Evolutionary conservation across 2,113 vertebrate species (phyloP).

Genomic region (Pomatostomus ruficeps): DNA sequence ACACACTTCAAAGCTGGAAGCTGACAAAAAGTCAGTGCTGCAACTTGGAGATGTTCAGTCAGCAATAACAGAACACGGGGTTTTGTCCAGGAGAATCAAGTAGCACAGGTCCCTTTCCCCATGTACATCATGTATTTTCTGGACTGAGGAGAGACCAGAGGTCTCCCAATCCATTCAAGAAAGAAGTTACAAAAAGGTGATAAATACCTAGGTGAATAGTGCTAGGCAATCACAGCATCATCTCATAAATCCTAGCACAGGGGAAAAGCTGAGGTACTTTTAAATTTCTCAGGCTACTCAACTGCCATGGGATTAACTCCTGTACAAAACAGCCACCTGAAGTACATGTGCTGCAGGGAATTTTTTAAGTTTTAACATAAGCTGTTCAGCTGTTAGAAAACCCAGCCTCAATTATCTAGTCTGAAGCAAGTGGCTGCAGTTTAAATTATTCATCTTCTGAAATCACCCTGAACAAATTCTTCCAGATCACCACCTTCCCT

Average conservation of each 20-base stretch:
- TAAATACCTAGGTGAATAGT: background rate
- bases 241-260: background rate
- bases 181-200: background rate
- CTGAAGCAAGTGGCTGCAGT: background rate
- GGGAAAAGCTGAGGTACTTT: background rate
- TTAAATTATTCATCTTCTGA: slow-evolving; percentile 26
- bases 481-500: background rate
- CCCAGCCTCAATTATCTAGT: background rate
- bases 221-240: background rate
- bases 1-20: background rate
- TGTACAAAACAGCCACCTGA: background rate
- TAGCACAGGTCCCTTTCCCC: fast-evolving
- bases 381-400: background rate
- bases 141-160: background rate
- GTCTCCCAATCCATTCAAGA: background rate
- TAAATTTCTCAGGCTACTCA: background rate
- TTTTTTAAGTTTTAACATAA: background rate
- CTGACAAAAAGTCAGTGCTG: background rate
- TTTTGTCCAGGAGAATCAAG: background rate
- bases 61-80: fast-evolving
- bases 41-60: background rate
- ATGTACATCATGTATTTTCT: background rate
- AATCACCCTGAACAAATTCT: slow-evolving; percentile 2
- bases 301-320: background rate
- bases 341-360: background rate